These are phyloP conservation scores for Catostomus latipinnis DNA, from an alignment of 2,797 vertebrate species.

Conservation along the genomic window DNA sequence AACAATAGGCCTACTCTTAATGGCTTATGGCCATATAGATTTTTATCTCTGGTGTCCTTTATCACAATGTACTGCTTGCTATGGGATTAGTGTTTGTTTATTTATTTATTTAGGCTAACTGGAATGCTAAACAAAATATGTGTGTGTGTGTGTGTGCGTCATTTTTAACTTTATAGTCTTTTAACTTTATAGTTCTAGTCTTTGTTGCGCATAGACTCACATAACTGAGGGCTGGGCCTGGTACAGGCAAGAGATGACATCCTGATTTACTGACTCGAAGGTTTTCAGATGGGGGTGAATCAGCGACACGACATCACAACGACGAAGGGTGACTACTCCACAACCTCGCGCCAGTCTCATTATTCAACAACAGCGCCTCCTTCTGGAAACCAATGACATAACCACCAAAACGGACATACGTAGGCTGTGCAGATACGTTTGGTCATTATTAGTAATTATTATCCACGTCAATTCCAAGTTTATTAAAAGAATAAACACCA, in stretches of 20 bases:
- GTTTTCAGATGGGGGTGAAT: not conserved
- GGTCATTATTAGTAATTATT: too few species aligned
- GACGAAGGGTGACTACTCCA: too few species aligned
- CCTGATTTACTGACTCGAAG: not conserved
- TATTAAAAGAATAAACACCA: too few species aligned
- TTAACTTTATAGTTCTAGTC: not conserved
- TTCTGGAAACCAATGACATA: not conserved
- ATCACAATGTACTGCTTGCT: too few species aligned
- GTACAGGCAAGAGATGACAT: not conserved
- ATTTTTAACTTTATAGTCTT: not conserved
- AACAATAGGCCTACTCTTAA: not conserved
- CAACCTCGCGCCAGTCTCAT: not conserved
- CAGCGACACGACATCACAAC: not conserved
- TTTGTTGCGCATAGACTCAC: not conserved
- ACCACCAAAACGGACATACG: not conserved
- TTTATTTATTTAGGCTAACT: constrained; percentile 2
- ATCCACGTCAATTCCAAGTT: too few species aligned
- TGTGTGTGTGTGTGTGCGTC: not conserved
- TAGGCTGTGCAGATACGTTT: not conserved
- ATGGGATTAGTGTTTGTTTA: not conserved
- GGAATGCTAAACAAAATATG: not conserved
- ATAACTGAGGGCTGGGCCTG: not conserved
- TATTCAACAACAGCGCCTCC: constrained; percentile 27
- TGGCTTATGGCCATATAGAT: not conserved
- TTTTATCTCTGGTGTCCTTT: constrained; percentile 8